Evolutionary conservation across 2,888 invertebrate species (phyloP), one percentile per base, ranked within the genome.

Genomic region (Drosophila multiciliata): DNA sequence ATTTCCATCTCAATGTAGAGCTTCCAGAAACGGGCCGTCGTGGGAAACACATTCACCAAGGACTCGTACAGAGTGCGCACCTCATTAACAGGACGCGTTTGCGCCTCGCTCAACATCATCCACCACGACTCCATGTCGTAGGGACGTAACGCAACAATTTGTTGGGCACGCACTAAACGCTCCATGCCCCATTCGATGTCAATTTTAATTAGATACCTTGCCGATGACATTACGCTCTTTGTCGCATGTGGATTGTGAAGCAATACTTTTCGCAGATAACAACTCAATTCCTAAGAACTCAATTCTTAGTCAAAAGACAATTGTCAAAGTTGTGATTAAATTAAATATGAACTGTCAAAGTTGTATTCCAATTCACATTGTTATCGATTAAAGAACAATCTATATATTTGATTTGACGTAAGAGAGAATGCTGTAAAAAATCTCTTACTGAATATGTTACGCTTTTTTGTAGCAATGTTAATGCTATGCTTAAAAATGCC

Each of bases 91-190:
- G 96, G 95, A 78, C 97, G 94, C 1, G 95, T 96, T 91, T 99
- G 99, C 0, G 98, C 97, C 93, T 99, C 99, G 64, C 99, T 94
- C 57, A 99, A 95, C 65, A 99, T 95, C 32, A 99, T 95, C 62
- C 98, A 98, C 99, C 99, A 99, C 36, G 99, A 98, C 93, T 99
- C 99, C 38, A 99, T 96, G 93, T 99, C 99, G 91, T 98, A 99
- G 0, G 96, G 95, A 80, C 97, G 97, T 48, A 96, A 95, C 91
- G 98, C 97, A 0, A 99, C 96, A 2, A 97, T 96, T 79, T 97
- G 95, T 90, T 97, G 97, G 5, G 97, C 97, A 36, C 97, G 94
- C 79, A 95, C 96, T 42, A 98, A 93, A 71, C 97, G 96, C 88
- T 98, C 97, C 92, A 97, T 97, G 12, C 97, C 97, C 97, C 97